A percentile compares a stretch with the other conserved stretches of the same genome.
These are phyloP conservation scores for Chironex yamaguchii DNA, from an alignment of 30 jellyfish, hydroid and myxozoan species.

Conservation along the genomic window DNA sequence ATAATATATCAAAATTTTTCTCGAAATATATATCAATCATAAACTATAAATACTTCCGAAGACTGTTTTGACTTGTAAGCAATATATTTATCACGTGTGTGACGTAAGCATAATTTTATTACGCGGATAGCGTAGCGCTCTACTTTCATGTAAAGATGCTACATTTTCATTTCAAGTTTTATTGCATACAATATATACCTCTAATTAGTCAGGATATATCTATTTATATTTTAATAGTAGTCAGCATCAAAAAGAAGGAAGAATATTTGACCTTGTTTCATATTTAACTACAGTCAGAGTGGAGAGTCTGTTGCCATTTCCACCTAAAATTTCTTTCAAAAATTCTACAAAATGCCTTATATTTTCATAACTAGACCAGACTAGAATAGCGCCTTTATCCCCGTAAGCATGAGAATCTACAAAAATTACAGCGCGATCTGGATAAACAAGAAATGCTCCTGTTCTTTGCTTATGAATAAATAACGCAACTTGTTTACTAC, in stretches of 20 bases:
- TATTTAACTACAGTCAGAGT: slow-evolving; percentile 88
- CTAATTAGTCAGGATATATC: too few species aligned
- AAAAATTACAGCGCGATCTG: slow-evolving; percentile 82
- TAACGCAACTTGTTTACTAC: slow-evolving; percentile 81
- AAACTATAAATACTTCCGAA: too few species aligned
- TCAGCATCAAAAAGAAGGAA: not conserved
- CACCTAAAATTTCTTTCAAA: slow-evolving; percentile 75
- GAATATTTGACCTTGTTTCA: slow-evolving; percentile 62
- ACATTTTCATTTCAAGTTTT: too few species aligned
- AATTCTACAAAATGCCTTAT: slow-evolving; percentile 65
- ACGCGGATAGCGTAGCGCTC: too few species aligned
- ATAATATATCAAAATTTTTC: too few species aligned
- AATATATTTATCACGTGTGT: too few species aligned
- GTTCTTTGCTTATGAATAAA: slow-evolving; percentile 89
- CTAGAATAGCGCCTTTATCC: slow-evolving; percentile 84
- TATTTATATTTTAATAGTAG: not conserved
- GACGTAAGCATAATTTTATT: too few species aligned
- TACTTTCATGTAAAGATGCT: too few species aligned
- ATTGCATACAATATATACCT: too few species aligned
- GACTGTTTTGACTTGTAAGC: too few species aligned
- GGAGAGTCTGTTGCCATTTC: slow-evolving; percentile 81
- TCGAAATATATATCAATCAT: too few species aligned
- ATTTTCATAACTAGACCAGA: slow-evolving; percentile 61
- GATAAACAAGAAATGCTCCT: slow-evolving; percentile 84
- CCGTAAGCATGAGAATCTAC: slow-evolving; percentile 97